Evolutionary conservation across 2,797 vertebrate genomes (phyloP), one percentile per base, ranked within the genome.

Genomic region (Arvicola amphibius): DNA sequence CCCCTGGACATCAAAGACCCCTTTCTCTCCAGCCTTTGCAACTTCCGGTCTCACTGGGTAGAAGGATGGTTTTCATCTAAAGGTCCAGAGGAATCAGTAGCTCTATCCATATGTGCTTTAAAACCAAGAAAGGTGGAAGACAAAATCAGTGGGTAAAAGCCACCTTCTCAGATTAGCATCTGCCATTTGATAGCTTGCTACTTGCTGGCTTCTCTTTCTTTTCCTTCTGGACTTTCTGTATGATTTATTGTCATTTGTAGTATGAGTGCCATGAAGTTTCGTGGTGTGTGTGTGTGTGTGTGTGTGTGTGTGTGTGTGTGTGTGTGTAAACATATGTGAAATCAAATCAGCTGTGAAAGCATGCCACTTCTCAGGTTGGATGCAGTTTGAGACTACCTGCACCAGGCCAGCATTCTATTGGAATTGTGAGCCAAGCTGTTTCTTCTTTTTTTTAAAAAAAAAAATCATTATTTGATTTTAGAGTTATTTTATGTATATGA

Each of bases 11-110:
- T 77, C 43, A 81, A 46, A 74, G n/a, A 7, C 63, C 63, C 2
- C 37, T 32, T 51, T 43, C 46, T 59, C 65, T 88, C 48, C 12
- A 76, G 69, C 83, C 91, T 88, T 5, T 89, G 34, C 87, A 43
- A 63, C 92, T 94, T 94, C 63, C 89, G 21, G 0, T 94, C 76
- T 94, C 67, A 32, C 48, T 51, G 61, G 40, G 29, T 43, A 65
- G 29, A 65, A 84, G 29, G 65, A 34, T 34, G 40, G 61, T 65
- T 84, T 59, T 46, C 81, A 65, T 63, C 81, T 84, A 46, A 46
- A 84, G 10, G 16, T 84, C 61, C 40, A 23, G 3, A 25, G 21
- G 61, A 46, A 17, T 13, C 37, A 10, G 63, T 29, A 63, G 37
- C 27, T 61, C 56, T 63, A 6, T 46, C 43, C 27, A 43, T 32